phyloP scores from a whole-genome alignment of 2,797 vertebrate species.

The Squalus acanthias region DNA sequence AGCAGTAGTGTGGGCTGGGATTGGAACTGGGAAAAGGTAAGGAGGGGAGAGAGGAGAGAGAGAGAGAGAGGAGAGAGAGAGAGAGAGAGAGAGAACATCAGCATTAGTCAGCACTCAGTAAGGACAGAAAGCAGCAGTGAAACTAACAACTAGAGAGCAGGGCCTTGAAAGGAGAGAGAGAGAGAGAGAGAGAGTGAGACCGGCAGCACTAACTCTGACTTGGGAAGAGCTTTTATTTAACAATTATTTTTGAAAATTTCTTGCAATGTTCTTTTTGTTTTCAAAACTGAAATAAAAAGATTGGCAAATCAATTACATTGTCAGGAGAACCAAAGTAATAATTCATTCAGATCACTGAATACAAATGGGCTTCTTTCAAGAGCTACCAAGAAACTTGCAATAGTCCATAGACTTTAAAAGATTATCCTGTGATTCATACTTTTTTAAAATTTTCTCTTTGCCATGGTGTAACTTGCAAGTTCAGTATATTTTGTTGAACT shows the following conservation, averaged over 20 bases:
- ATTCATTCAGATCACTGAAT: background rate
- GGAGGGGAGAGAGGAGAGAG: too few relatives aligned
- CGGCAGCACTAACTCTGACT: background rate
- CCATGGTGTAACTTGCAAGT: background rate
- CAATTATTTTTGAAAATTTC: background rate
- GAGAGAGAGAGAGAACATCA: too few relatives aligned
- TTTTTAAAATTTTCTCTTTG: background rate
- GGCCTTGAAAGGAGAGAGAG: background rate
- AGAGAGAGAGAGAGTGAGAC: background rate
- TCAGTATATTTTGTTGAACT: background rate
- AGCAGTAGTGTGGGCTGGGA: background rate
- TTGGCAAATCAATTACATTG: background rate
- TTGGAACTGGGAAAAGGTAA: too few relatives aligned
- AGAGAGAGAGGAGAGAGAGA: too few relatives aligned
- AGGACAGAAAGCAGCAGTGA: too few relatives aligned
- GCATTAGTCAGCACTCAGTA: too few relatives aligned
- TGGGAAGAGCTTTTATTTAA: background rate
- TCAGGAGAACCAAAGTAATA: background rate
- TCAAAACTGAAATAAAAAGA: background rate
- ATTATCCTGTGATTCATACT: background rate
- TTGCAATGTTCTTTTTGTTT: background rate
- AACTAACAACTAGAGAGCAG: too few relatives aligned
- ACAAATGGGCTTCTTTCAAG: background rate
- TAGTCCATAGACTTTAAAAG: background rate
- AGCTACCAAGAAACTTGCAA: background rate